A percentile compares a stretch with the other conserved stretches of the same genome.
Conservation (phyloP, 2,113 vertebrate species). For the Bos indicus region DNA sequence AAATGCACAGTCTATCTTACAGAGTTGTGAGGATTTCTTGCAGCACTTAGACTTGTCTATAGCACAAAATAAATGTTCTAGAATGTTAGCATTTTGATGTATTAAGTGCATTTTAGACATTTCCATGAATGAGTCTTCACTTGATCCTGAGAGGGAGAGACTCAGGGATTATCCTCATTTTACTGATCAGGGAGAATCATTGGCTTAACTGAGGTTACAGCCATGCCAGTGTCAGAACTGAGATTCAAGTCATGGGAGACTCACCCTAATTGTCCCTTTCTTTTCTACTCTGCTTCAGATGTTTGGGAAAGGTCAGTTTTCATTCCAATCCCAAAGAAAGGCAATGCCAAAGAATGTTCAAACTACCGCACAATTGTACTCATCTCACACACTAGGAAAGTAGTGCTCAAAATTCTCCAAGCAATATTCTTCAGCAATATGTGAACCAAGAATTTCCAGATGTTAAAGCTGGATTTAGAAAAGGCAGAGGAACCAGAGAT, state of each 20-base stretch:
- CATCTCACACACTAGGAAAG: neutral
- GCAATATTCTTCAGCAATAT: neutral
- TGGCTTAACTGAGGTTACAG: neutral
- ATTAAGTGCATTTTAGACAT: neutral
- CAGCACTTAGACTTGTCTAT: neutral
- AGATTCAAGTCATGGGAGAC: neutral
- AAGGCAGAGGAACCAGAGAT: neutral
- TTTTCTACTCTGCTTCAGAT: neutral
- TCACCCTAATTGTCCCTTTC: neutral
- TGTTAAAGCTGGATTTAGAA: neutral
- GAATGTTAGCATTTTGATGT: neutral
- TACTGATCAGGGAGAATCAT: neutral
- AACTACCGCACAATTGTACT: neutral
- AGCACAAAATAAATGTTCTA: neutral
- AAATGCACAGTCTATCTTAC: neutral
- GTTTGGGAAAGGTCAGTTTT: neutral
- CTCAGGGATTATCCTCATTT: neutral
- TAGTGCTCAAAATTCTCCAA: neutral
- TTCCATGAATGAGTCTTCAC: neutral
- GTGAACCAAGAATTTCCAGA: rapidly evolving
- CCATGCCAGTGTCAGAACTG: neutral
- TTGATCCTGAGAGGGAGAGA: neutral
- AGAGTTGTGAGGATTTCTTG: neutral
- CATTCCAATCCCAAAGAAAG: neutral
- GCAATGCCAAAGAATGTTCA: neutral